These are phyloP conservation scores for Hemichromis elongatus DNA, from an alignment of 2,113 vertebrate genomes.

Conservation along the genomic window DNA sequence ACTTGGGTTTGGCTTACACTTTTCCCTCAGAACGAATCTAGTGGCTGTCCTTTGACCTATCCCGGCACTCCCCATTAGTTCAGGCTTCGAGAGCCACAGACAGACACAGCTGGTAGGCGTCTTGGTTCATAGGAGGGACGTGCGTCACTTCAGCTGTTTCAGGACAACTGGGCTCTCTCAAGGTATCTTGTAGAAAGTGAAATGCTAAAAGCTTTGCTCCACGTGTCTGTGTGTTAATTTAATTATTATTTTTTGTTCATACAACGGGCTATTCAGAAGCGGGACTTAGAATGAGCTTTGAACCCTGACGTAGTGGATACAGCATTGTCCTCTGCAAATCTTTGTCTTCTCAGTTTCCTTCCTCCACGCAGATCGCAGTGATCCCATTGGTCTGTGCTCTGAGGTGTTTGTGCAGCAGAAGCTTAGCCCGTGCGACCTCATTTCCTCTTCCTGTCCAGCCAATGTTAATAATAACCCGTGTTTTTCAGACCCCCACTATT, in stretches of 20 bases:
- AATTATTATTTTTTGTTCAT: not conserved
- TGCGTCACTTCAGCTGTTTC: constrained; percentile 65
- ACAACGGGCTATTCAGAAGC: not conserved
- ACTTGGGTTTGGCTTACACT: constrained; percentile 10
- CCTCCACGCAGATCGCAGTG: not conserved
- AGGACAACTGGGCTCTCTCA: constrained; percentile 59
- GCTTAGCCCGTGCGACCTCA: constrained; percentile 39
- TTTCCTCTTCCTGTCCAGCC: constrained; percentile 66
- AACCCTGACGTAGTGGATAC: not conserved
- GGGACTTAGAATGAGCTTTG: not conserved
- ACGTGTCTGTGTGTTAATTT: not conserved
- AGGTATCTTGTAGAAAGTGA: constrained; percentile 13
- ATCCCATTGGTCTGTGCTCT: constrained; percentile 28
- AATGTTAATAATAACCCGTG: constrained; percentile 65
- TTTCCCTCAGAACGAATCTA: not conserved
- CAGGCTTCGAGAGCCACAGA: constrained; percentile 20
- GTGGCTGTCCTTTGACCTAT: constrained; percentile 17
- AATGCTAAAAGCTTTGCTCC: not conserved
- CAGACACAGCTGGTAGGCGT: constrained; percentile 69
- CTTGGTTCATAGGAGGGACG: constrained; percentile 50
- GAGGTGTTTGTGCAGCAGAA: constrained; percentile 61
- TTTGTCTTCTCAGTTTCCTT: constrained; percentile 60
- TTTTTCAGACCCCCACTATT: constrained; percentile 50
- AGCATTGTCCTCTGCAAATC: constrained; percentile 30
- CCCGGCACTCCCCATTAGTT: not conserved